Percentiles rank a stretch among this genome's conserved stretches.
These are phyloP conservation scores for Cyphomyrmex costatus DNA, from an alignment of 1,140 invertebrate species.

Conservation along the genomic window DNA sequence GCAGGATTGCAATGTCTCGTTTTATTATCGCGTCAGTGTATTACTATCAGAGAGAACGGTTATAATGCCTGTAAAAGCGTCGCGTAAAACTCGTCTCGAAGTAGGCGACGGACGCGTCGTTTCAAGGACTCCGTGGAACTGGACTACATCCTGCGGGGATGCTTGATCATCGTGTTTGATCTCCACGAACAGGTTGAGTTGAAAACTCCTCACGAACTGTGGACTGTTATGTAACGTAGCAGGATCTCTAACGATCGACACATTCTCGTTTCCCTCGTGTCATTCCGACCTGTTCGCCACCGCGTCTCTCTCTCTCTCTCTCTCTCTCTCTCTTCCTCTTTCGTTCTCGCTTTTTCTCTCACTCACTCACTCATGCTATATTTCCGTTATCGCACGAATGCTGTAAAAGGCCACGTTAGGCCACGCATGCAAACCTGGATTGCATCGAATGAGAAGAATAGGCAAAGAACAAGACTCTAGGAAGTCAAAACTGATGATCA, in stretches of 20 bases:
- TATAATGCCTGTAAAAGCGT: constrained; percentile 8
- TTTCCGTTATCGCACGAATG: constrained; percentile 25
- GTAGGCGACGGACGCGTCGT: constrained; percentile 4
- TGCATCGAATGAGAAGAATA: constrained; percentile 12
- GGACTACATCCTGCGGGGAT: constrained; percentile 16
- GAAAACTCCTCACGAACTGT: constrained; percentile 66
- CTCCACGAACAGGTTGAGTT: constrained; percentile 49
- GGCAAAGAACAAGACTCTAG: neutral
- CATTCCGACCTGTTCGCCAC: constrained; percentile 22
- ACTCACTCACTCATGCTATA: neutral
- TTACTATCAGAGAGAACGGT: constrained; percentile 9
- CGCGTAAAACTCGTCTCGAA: constrained; percentile 6
- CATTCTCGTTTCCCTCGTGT: constrained; percentile 45
- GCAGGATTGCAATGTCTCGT: neutral
- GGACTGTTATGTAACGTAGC: constrained; percentile 72
- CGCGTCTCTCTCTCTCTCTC: constrained; percentile 1
- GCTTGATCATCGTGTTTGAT: constrained; percentile 27
- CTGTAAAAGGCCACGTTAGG: constrained; percentile 14
- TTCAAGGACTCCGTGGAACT: constrained; percentile 56
- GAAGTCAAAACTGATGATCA: neutral
- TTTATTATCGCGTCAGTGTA: constrained; percentile 22
- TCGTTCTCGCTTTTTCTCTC: too few relatives aligned
- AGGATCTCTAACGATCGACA: constrained; percentile 41
- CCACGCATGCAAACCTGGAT: constrained; percentile 5
- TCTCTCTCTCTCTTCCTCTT: too few relatives aligned